Percentiles rank a stretch among this genome's conserved stretches.
Conservation (phyloP, 2,113 vertebrate species). For the Calyptommatus sinebrachiatus region DNA sequence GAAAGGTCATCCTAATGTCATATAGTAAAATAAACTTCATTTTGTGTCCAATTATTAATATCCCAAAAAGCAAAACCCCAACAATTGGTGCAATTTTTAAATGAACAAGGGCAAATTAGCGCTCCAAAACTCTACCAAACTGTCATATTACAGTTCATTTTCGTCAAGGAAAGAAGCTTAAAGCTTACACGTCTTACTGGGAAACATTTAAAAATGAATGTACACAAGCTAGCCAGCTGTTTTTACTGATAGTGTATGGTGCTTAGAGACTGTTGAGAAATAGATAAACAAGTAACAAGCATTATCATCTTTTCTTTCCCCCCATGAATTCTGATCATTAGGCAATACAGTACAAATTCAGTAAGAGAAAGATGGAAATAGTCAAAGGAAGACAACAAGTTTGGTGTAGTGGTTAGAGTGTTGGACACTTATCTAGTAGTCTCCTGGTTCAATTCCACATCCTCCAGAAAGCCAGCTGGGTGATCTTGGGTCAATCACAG, state of each 20-base stretch:
- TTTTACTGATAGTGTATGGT: conserved; percentile 1
- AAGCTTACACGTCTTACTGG: background rate
- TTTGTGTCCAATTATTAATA: no score
- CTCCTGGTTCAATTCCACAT: no score
- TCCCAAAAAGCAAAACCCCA: no score
- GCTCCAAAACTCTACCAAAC: background rate
- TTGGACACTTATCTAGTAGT: no score
- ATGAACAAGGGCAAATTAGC: background rate
- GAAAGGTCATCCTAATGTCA: no score
- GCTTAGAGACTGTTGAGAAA: background rate
- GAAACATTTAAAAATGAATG: background rate
- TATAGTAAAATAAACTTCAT: no score
- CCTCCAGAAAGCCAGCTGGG: no score
- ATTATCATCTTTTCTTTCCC: conserved; percentile 19
- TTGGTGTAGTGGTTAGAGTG: conserved; percentile 18
- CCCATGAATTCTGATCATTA: conserved; percentile 48
- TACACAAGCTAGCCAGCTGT: background rate
- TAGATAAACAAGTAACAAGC: background rate
- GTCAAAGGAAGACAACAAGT: conserved; percentile 44
- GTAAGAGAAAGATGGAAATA: conserved; percentile 43
- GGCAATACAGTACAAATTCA: conserved; percentile 49
- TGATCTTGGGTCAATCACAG: no score
- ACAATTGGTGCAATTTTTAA: background rate
- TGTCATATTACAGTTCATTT: background rate
- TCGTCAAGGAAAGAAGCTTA: background rate